A percentile compares a stretch with the other conserved stretches of the same genome.
Conservation (phyloP, 2,888 invertebrate species). For the Serrognathus titanus region DNA sequence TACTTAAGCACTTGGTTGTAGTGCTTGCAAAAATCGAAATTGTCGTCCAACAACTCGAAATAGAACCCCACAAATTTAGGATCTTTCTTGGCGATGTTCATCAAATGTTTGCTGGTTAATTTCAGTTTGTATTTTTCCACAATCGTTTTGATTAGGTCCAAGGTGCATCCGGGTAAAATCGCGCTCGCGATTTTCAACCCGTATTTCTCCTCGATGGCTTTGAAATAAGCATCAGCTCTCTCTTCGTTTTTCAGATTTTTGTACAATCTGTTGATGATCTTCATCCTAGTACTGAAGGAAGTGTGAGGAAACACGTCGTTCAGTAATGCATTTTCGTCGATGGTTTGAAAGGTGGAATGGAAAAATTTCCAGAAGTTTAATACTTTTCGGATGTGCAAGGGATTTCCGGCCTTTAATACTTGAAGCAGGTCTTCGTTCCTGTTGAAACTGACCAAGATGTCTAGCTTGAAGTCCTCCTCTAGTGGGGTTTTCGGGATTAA, state of each 20-base stretch:
- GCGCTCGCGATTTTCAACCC: slow-evolving; percentile 15
- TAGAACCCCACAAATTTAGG: slow-evolving; percentile 16
- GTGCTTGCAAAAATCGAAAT: background rate
- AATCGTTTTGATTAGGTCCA: slow-evolving; percentile 9
- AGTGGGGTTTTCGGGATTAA: slow-evolving; percentile 11
- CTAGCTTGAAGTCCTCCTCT: slow-evolving; percentile 18
- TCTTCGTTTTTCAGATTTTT: slow-evolving; percentile 12
- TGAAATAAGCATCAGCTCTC: slow-evolving; percentile 14
- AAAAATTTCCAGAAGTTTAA: slow-evolving; percentile 11
- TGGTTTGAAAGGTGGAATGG: slow-evolving; percentile 6
- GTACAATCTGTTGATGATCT: slow-evolving; percentile 13
- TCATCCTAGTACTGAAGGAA: slow-evolving; percentile 15
- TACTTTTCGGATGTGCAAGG: slow-evolving; percentile 13
- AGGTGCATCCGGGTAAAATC: slow-evolving; percentile 16
- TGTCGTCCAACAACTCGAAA: slow-evolving; percentile 8
- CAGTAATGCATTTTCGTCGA: slow-evolving; percentile 3
- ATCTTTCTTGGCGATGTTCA: slow-evolving; percentile 16
- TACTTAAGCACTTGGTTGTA: slow-evolving; percentile 5
- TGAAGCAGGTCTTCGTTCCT: slow-evolving; percentile 11
- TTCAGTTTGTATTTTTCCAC: slow-evolving; percentile 8
- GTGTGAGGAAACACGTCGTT: slow-evolving; percentile 17
- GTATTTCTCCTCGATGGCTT: slow-evolving; percentile 14
- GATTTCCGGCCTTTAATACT: slow-evolving; percentile 14
- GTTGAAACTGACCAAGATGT: slow-evolving; percentile 14
- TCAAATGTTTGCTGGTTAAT: slow-evolving; percentile 12